phyloP scores from a whole-genome alignment of 2,888 invertebrate species.

The Acholoe squamosa region DNA sequence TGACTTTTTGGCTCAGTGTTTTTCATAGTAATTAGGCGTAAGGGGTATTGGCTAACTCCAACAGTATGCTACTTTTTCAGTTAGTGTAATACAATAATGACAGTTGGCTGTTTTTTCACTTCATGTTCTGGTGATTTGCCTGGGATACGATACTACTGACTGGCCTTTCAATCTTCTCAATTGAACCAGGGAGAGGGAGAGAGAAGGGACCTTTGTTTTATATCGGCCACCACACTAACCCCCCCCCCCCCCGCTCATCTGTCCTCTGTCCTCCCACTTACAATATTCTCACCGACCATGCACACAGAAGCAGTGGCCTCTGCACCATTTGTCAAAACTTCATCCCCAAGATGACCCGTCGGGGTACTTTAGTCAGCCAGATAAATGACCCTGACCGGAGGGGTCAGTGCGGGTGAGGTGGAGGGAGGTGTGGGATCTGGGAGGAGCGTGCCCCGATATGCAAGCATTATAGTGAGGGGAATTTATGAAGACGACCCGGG shows the following conservation, averaged over 20 bases:
- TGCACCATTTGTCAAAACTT: conserved; percentile 35
- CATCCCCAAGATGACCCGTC: neutral
- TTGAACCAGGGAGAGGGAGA: neutral
- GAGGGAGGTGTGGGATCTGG: neutral
- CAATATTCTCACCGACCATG: neutral
- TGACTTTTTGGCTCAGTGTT: neutral
- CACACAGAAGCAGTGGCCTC: neutral
- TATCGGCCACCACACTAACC: neutral
- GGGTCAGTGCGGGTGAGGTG: neutral
- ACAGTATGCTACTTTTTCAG: neutral
- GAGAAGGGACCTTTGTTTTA: neutral
- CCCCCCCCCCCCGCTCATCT: neutral
- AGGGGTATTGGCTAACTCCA: conserved; percentile 6
- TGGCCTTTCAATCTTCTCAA: conserved; percentile 7
- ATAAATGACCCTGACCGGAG: conserved; percentile 35
- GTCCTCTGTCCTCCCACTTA: neutral
- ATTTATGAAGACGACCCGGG: conserved; percentile 9
- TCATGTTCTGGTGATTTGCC: neutral
- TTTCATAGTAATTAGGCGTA: conserved; percentile 10
- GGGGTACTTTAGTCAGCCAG: neutral
- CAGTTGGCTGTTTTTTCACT: neutral
- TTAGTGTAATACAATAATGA: conserved; percentile 39
- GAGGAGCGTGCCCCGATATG: neutral
- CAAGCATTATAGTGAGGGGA: neutral
- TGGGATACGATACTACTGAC: neutral